Evolutionary conservation across 2,113 vertebrate genomes (phyloP).

Genomic region (Meleagris gallopavo): DNA sequence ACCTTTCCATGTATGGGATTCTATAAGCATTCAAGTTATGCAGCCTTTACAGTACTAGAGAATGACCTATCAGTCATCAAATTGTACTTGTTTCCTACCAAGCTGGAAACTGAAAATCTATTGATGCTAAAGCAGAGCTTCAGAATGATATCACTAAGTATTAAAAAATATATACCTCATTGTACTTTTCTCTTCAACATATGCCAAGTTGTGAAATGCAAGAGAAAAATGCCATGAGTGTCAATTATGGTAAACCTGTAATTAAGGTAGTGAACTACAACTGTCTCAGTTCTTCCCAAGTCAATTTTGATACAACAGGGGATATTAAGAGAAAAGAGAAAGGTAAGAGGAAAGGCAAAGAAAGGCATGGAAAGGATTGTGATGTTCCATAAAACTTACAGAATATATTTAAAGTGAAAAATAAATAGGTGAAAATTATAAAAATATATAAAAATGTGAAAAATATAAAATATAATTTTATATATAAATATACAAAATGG

Average conservation of each 20-base stretch:
- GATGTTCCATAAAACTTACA: background rate
- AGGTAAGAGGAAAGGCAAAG: fast-evolving
- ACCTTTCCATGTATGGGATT: fast-evolving
- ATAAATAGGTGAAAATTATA: background rate
- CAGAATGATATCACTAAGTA: background rate
- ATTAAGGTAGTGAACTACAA: background rate
- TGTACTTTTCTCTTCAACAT: background rate
- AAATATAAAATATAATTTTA: no score
- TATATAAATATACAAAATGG: background rate
- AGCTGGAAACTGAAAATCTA: background rate
- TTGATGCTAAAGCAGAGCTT: background rate
- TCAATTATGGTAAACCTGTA: fast-evolving
- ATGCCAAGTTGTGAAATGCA: background rate
- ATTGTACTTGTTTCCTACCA: background rate
- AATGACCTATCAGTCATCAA: background rate
- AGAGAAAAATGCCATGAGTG: background rate
- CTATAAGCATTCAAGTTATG: background rate
- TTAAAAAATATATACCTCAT: background rate
- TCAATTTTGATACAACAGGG: background rate
- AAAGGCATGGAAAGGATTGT: fast-evolving
- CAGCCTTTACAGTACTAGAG: background rate
- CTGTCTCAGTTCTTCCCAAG: background rate
- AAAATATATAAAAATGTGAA: no score
- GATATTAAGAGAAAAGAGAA: background rate
- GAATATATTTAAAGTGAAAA: background rate